Base-by-base conservation (phyloP, 2,888 invertebrate genomes). In the Brenthis hecate region DNA sequence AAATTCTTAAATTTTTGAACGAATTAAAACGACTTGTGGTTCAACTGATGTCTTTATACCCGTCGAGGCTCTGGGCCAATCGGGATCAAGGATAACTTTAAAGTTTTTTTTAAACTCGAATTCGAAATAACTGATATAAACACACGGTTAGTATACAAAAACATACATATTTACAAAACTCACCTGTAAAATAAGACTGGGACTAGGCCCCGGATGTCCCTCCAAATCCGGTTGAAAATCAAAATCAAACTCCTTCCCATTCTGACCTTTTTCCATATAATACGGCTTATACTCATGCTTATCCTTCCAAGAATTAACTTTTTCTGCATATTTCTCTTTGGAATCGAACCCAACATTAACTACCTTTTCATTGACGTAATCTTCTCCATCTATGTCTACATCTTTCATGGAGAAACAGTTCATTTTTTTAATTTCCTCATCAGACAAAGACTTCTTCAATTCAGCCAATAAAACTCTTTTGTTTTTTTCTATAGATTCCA, bases 201-300 rank as follows among this genome's bases (percentile, higher is more conserved):
- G 99, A 88, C 98, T 98, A 0, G 99, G 99, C 2, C 99, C 99
- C 0, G 97, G 95, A 87, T 98, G 97, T 65, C 95, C 94, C 2
- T 93, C 88, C 74, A 98, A 93, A 80, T 96, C 94, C 0, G 98
- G 98, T 79, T 98, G 98, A 74, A 94, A 94, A 85, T 98, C 98
- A 81, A 98, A 98, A 84, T 97, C 97, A 73, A 98, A 97, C 14
- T 86, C 81, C 66, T 81, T 81, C 1, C 85, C 84, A 74, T 78
- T 86, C 65, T 80, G 81, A 60, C 73, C 78, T 54, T 79, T 88
- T 0, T 90, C 91, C 19, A 80, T 72, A 53, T 82, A 89, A 78
- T 90, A 91, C 5, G 91, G 87, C 1, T 73, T 76, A 69, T 78
- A 85, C 3, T 85, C 83, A 23, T 73, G 74, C 6, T 57, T 69